Base-by-base conservation (phyloP, 2,797 vertebrate genomes). In the Onychomys torridus region DNA sequence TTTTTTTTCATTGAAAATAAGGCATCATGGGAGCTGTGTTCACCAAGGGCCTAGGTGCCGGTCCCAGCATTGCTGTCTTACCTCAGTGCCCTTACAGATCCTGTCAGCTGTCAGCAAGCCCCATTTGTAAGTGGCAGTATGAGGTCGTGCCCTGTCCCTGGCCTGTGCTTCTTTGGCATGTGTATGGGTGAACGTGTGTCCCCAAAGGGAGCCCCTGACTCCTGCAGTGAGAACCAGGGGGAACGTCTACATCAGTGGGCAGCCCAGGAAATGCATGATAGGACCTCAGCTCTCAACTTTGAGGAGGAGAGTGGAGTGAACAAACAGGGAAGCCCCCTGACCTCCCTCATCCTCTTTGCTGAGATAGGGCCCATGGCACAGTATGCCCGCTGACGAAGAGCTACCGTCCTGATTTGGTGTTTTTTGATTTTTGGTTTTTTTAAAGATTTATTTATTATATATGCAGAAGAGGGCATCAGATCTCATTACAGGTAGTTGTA, bases 291-390 rank as follows among this genome's bases (percentile, higher is more conserved):
- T 57, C 59, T 57, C 0, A 8, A 2, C 65, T 82, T 69, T 43
- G 81, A 29, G 76, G 27, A 40, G 46, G 46, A 90, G n/a, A 71
- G 19, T 7, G 3, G 34, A 19, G 37, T 77, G 55, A 23, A 27
- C 19, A 12, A 12, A 37, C 2, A 34, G 69, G 69, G 46, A 67
- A 61, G 32, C 37, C 63, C 43, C 7, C 8, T 6, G 59, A 29
- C 11, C 13, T 43, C 1, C 29, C n/a, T 2, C 25, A 11, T 11
- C 3, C 10, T 37, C 21, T 14, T 4, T 40, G 5, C 23, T 27
- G 5, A 63, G 40, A 12, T 29, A 21, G 17, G 25, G 63, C 34
- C 55, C 2, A 2, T n/a, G 92, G 46, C 52, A 21, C 1, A 6
- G 3, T n/a, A 75, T 78, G 17, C 25, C n/a, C 71, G 6, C 34